These are phyloP conservation scores for Phodopus roborovskii DNA, from an alignment of 2,113 vertebrate genomes.

Conservation along the genomic window DNA sequence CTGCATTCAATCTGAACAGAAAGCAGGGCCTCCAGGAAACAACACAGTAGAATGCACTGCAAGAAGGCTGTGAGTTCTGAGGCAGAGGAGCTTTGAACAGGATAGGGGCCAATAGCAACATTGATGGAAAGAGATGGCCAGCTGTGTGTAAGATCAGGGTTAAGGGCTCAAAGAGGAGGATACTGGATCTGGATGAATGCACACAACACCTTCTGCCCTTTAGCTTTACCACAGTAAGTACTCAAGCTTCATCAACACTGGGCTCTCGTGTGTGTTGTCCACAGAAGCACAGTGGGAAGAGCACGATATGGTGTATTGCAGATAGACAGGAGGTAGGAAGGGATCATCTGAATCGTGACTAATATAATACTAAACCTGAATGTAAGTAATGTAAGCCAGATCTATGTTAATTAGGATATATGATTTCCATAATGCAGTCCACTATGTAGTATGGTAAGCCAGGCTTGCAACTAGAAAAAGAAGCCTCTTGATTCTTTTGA, in stretches of 20 bases:
- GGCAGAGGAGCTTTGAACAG: background rate
- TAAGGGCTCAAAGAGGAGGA: background rate
- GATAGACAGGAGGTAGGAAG: constrained; percentile 32
- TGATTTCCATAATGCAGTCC: constrained; percentile 40
- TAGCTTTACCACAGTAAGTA: background rate
- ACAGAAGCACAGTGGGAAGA: background rate
- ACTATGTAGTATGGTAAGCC: constrained; percentile 39
- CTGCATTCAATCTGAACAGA: constrained; percentile 54
- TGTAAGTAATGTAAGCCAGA: constrained; percentile 54
- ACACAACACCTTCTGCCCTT: background rate
- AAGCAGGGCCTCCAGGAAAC: constrained; percentile 15
- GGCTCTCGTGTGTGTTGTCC: background rate
- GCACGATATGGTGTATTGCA: background rate
- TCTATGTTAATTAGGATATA: constrained; percentile 60
- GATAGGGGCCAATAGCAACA: background rate
- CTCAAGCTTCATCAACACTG: background rate
- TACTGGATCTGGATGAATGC: too few species aligned
- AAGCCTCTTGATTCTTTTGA: constrained; percentile 44
- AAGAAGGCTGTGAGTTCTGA: constrained; percentile 11
- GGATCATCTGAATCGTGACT: constrained; percentile 20
- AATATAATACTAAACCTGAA: constrained; percentile 45
- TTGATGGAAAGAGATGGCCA: background rate
- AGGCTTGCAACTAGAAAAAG: constrained; percentile 17
- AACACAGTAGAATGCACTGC: background rate
- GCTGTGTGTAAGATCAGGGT: background rate